Percentiles rank a stretch among this genome's conserved stretches.
Evolutionary conservation across 2,797 vertebrate genomes (phyloP).

Genomic region (Scleropages formosus): DNA sequence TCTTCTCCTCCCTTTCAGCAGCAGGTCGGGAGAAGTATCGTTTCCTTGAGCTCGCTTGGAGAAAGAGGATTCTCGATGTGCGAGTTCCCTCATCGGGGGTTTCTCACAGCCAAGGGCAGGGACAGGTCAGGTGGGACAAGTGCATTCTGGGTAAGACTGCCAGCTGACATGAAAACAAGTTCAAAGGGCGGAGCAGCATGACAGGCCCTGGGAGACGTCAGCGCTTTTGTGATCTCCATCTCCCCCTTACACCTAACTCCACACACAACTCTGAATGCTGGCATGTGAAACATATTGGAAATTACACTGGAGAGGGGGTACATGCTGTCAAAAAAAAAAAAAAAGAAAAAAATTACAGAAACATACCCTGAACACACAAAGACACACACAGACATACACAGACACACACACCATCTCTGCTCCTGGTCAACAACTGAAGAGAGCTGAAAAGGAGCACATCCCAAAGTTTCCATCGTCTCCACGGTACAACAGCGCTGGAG

Average conservation of each 20-base stretch:
- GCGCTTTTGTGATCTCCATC: not conserved
- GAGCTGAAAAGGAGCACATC: not conserved
- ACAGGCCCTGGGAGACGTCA: not conserved
- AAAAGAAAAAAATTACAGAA: not conserved
- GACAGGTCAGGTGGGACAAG: not conserved
- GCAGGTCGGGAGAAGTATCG: too few species aligned
- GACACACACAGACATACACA: too few species aligned
- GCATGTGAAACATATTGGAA: not conserved
- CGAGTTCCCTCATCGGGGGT: not conserved
- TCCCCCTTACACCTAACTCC: not conserved
- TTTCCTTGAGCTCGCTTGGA: too few species aligned
- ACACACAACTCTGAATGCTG: not conserved
- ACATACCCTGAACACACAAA: too few species aligned
- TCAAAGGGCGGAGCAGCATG: not conserved
- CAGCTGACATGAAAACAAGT: not conserved
- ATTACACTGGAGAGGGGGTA: not conserved
- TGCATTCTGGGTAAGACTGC: not conserved
- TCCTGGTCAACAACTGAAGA: not conserved
- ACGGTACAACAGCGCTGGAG: not conserved
- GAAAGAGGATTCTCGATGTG: not conserved
- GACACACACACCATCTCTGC: not conserved
- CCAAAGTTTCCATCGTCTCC: not conserved
- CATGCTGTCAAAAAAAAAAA: not conserved
- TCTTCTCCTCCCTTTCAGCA: too few species aligned
- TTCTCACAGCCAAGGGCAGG: not conserved